Percentiles rank a stretch among this genome's conserved stretches.
Evolutionary conservation across 1,140 invertebrate genomes (phyloP).

Genomic region (Drosophila repleta): DNA sequence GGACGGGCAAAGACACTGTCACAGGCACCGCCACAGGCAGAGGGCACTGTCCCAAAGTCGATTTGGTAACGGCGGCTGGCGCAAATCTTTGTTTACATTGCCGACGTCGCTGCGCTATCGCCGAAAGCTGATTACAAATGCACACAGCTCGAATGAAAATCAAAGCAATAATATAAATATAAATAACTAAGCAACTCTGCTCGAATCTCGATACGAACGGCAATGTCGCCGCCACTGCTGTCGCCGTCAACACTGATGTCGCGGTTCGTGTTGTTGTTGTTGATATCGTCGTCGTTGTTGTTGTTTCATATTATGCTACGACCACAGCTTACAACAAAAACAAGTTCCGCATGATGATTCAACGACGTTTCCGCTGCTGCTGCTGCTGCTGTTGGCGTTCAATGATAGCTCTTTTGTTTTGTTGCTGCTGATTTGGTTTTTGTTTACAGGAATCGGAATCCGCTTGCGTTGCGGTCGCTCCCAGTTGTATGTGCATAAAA

Average conservation of each 20-base stretch:
- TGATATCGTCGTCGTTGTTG: constrained; percentile 15
- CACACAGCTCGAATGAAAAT: constrained; percentile 34
- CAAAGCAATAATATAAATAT: constrained; percentile 32
- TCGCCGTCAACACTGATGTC: constrained; percentile 9
- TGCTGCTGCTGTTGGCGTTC: constrained; percentile 18
- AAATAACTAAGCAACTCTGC: constrained; percentile 30
- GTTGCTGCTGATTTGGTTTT: constrained; percentile 45
- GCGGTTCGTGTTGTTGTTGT: constrained; percentile 9
- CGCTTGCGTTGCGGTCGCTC: not conserved
- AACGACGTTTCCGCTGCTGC: constrained; percentile 51
- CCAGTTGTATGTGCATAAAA: not conserved
- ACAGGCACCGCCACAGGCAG: not conserved
- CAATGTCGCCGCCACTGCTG: constrained; percentile 11
- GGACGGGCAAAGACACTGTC: constrained; percentile 5
- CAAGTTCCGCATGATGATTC: constrained; percentile 78
- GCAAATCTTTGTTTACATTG: constrained; percentile 73
- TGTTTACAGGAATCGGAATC: constrained; percentile 60
- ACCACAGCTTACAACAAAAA: constrained; percentile 52
- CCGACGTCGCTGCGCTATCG: constrained; percentile 22
- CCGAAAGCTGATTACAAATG: constrained; percentile 46
- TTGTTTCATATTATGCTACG: constrained; percentile 55
- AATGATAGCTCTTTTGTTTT: constrained; percentile 48
- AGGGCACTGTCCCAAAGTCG: not conserved
- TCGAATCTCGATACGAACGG: constrained; percentile 35
- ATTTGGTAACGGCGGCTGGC: constrained; percentile 19